Evolutionary conservation across 2,888 invertebrate genomes (phyloP).

Genomic region (Bedellia somnulentella): DNA sequence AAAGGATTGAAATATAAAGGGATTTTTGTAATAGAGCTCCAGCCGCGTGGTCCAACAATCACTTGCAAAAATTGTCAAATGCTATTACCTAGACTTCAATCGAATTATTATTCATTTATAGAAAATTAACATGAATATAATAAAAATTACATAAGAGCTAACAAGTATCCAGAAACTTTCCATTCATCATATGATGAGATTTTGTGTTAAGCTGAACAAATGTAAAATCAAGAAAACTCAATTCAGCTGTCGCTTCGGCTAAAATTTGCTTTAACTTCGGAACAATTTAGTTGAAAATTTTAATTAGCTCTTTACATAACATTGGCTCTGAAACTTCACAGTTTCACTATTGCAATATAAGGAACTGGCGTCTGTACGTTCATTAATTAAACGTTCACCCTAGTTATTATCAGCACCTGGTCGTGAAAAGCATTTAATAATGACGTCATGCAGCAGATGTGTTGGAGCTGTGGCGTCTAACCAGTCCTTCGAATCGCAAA

Average conservation of each 20-base stretch:
- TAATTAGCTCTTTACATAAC: too few relatives aligned
- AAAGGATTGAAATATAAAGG: too few relatives aligned
- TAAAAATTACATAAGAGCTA: too few relatives aligned
- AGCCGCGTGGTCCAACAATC: too few relatives aligned
- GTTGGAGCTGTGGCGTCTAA: conserved; percentile 19
- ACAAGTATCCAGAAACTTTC: too few relatives aligned
- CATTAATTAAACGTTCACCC: conserved; percentile 54
- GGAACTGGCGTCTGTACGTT: conserved; percentile 9
- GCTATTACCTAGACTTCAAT: too few relatives aligned
- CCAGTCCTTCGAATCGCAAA: conserved; percentile 19
- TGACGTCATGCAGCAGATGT: conserved; percentile 49
- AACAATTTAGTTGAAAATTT: background rate
- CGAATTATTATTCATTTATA: too few relatives aligned
- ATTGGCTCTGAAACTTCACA: background rate
- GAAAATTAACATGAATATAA: too few relatives aligned
- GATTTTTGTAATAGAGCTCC: too few relatives aligned
- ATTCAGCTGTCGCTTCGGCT: background rate
- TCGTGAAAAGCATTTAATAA: conserved; percentile 58
- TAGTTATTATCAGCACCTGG: conserved; percentile 57
- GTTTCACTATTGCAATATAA: background rate
- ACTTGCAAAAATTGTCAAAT: too few relatives aligned
- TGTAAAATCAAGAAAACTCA: background rate
- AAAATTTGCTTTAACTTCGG: background rate
- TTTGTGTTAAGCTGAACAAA: too few relatives aligned
- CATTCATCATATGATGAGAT: too few relatives aligned